Conservation (phyloP, 2,113 vertebrate genomes). For the Mormyrus iriodes region DNA sequence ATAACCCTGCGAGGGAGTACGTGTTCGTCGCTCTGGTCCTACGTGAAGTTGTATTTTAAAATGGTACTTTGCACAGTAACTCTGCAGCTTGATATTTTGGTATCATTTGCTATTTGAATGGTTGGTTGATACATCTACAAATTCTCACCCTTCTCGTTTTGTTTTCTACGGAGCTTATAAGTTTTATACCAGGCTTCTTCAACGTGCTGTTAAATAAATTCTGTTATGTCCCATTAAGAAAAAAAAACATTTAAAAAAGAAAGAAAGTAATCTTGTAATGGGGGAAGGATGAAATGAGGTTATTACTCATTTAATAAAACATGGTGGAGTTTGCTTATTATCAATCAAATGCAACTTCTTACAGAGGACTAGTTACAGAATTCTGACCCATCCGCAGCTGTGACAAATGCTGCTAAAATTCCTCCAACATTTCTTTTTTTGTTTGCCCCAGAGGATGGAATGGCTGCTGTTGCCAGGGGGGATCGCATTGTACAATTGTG, state of each 20-base stretch:
- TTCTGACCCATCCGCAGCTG: conserved; percentile 43
- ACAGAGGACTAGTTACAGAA: conserved; percentile 41
- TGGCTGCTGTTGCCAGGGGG: conserved; percentile 21
- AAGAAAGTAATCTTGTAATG: background rate
- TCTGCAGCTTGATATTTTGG: background rate
- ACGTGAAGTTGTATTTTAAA: background rate
- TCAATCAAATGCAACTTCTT: conserved; percentile 42
- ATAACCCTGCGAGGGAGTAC: no score
- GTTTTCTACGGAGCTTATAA: no score
- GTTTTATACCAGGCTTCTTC: background rate
- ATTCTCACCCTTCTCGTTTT: no score
- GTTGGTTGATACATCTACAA: background rate
- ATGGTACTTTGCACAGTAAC: background rate
- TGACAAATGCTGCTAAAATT: conserved; percentile 34
- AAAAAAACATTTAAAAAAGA: background rate
- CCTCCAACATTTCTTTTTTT: conserved; percentile 25
- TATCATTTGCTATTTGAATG: background rate
- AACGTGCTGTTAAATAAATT: background rate
- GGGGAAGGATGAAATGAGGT: background rate
- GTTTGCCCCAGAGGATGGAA: conserved; percentile 29
- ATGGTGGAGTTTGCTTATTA: conserved; percentile 31
- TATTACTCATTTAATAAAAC: background rate
- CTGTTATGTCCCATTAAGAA: background rate
- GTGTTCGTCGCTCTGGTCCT: no score
- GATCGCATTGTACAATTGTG: conserved; percentile 10